Evolutionary conservation across 1,140 invertebrate species (phyloP), one percentile per base, ranked within the genome.

Genomic region (Aphaenogaster ashmeadi): DNA sequence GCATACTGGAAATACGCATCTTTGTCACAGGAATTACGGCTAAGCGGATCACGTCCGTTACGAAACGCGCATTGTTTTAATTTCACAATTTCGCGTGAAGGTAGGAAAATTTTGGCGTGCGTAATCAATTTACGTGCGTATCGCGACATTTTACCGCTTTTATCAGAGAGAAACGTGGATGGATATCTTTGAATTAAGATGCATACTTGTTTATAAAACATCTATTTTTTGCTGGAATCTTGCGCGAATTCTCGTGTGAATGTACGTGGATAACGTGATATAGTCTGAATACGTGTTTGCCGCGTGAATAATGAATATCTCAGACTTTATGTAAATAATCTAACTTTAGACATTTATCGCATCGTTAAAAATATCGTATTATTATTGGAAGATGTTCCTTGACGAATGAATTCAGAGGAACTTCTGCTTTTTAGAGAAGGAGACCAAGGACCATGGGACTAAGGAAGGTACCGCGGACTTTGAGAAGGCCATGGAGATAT

Each of bases 401-500:
- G 1, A 27, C 11, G 15, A 36, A 27, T 62, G 21, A n/a, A 58
- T 60, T 71, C 2, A 27, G 33, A 44, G 21, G 15, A 50, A 86
- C 11, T 44, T 69, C 54, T 54, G 3, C 3, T 50, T 54, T 86
- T 27, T n/a, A 86, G 71, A 87, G 18, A 87, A 74, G 27, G 58
- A 67, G 41, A 66, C 66, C 36, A 52, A 92, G n/a, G 90, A 83
- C 9, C 72, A 90, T 41, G 79, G 50, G 11, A 41, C 36, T 2
- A 92, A 88, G 33, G 91, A 92, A n/a, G 89, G 58, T 9, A 78
- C 58, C 8, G 86, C 91, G n/a, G 90, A 93, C 58, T 92, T 92
- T 60, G 93, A 93, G 15, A 91, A 80, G 21, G 93, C 93, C 1
- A 89, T 93, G 21, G 91, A 87, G 83, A 84, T 92, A 56, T 93